phyloP scores from a whole-genome alignment of 2,113 vertebrate genomes.

The Enhydra lutris region DNA sequence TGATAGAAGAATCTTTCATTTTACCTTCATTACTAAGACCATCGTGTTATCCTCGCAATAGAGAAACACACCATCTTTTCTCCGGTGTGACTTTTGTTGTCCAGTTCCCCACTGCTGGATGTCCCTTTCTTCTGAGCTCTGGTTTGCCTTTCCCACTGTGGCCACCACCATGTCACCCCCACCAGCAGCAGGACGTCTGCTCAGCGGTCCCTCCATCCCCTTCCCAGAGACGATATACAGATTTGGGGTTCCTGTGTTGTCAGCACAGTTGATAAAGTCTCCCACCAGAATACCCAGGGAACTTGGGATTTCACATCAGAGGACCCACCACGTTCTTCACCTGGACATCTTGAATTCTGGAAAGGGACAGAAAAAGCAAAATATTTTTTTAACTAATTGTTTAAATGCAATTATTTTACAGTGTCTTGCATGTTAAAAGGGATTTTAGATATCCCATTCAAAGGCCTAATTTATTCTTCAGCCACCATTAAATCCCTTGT shows the following conservation, averaged over 20 bases:
- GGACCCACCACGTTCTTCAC: slow-evolving; percentile 90
- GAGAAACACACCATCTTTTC: not conserved
- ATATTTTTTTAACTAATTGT: not conserved
- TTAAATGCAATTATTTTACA: slow-evolving; percentile 83
- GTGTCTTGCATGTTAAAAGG: slow-evolving; percentile 84
- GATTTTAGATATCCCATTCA: slow-evolving; percentile 82
- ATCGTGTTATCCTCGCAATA: not conserved
- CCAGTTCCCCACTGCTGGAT: not conserved
- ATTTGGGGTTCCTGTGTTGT: not conserved
- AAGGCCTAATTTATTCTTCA: slow-evolving; percentile 79
- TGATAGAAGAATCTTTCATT: not conserved
- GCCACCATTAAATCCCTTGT: slow-evolving; percentile 81
- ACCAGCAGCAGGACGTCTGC: not conserved
- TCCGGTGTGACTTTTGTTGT: not conserved
- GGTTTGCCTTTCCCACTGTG: not conserved
- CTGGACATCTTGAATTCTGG: slow-evolving; percentile 79
- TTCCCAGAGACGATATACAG: not conserved
- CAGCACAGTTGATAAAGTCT: slow-evolving; percentile 94
- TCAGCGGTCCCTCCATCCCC: not conserved
- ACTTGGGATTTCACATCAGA: slow-evolving; percentile 94
- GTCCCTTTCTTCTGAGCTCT: not conserved
- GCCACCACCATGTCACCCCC: not conserved
- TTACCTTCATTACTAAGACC: not conserved
- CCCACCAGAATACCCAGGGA: slow-evolving; percentile 93
- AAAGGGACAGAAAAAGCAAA: not conserved